These are phyloP conservation scores for Alcedo quadribrachys DNA, from an alignment of 2,797 vertebrate species.

Conservation along the genomic window DNA sequence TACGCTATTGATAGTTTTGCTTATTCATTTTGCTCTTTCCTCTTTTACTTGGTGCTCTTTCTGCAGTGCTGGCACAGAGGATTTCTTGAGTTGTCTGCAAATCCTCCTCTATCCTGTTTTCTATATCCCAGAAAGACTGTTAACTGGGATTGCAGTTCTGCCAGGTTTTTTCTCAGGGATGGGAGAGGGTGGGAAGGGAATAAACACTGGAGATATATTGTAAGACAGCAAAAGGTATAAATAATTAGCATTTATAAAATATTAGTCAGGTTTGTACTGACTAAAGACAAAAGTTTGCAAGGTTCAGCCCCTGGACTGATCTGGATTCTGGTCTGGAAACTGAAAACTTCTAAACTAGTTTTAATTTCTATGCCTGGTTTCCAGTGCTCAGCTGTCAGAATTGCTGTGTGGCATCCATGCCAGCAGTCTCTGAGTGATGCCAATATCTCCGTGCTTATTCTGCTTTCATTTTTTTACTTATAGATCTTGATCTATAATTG, in stretches of 20 bases:
- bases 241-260: neutral
- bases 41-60: neutral
- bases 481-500: neutral
- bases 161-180: neutral
- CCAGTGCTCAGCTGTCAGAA: neutral
- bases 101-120: neutral
- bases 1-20: neutral
- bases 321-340: neutral
- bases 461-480: neutral
- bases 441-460: fast-evolving
- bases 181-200: neutral
- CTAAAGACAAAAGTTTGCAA: neutral
- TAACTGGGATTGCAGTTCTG: neutral
- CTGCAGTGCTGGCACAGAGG: neutral
- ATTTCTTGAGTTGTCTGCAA: neutral
- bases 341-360: neutral
- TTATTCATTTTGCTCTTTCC: neutral
- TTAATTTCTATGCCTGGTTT: neutral
- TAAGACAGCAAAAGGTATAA: neutral
- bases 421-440: fast-evolving
- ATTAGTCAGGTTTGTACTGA: neutral
- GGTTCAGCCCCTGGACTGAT: neutral
- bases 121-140: neutral
- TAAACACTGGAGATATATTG: neutral
- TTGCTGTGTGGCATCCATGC: neutral